Evolutionary conservation across 1,140 invertebrate species (phyloP).

Genomic region (Leguminivora glycinivorella): DNA sequence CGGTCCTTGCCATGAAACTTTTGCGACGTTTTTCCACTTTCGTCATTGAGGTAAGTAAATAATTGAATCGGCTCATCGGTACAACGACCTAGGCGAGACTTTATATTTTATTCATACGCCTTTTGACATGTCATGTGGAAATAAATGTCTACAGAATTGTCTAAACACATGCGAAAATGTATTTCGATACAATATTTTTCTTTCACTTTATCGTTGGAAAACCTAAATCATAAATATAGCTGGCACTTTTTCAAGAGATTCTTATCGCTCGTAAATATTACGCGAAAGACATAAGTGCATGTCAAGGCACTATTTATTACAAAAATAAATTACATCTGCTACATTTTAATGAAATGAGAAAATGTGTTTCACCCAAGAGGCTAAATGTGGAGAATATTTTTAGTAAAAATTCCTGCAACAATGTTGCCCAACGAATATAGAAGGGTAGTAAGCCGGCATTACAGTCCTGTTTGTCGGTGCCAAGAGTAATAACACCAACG

Average conservation of each 20-base stretch:
- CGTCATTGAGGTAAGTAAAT: slow-evolving; percentile 50
- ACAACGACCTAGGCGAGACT: background rate
- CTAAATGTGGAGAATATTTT: slow-evolving; percentile 32
- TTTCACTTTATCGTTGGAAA: background rate
- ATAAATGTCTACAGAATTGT: background rate
- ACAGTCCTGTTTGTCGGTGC: slow-evolving; percentile 44
- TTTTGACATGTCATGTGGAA: background rate
- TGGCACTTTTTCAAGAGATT: slow-evolving; percentile 4
- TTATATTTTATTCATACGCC: slow-evolving; percentile 22
- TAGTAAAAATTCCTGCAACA: slow-evolving; percentile 36
- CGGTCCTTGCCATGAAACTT: slow-evolving; percentile 59
- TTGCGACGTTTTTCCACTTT: slow-evolving; percentile 59
- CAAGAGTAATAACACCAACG: slow-evolving; percentile 23
- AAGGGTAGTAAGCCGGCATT: slow-evolving; percentile 34
- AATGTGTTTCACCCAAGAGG: background rate
- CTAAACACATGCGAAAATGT: background rate
- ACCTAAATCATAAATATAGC: background rate
- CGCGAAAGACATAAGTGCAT: background rate
- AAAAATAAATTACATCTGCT: slow-evolving; percentile 3
- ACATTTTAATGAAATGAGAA: slow-evolving; percentile 10
- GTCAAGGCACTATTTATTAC: slow-evolving; percentile 9
- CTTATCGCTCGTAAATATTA: slow-evolving; percentile 6
- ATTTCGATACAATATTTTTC: background rate
- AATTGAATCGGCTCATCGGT: slow-evolving; percentile 35
- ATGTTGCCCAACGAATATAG: slow-evolving; percentile 42